Conservation (phyloP, 2,888 invertebrate genomes). For the Ectemnius cavifrons region DNA sequence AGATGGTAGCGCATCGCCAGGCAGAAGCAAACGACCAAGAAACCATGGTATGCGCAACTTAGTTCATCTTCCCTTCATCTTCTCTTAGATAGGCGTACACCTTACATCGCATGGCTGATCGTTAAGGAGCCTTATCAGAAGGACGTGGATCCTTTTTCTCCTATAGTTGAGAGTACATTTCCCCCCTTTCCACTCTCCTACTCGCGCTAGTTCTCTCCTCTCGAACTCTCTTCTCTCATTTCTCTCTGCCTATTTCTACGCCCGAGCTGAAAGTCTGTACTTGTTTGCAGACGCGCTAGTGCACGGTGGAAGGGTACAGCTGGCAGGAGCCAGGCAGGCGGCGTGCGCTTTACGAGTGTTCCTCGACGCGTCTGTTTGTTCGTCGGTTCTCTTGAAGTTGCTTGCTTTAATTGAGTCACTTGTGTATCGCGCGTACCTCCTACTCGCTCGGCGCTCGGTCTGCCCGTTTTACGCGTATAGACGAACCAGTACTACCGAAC, state of each 20-base stretch:
- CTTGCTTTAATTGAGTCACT: slow-evolving; percentile 67
- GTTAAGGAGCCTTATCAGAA: slow-evolving; percentile 3
- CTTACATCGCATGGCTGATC: background rate
- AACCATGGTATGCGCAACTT: too few species aligned
- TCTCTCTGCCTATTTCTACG: slow-evolving; percentile 5
- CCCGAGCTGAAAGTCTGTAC: slow-evolving; percentile 6
- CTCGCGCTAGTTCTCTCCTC: background rate
- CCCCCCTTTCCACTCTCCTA: background rate
- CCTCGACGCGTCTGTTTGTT: slow-evolving; percentile 52
- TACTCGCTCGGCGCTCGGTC: slow-evolving; percentile 16
- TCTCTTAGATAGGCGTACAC: background rate
- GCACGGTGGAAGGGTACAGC: background rate
- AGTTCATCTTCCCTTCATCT: background rate
- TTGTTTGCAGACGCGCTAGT: slow-evolving; percentile 32
- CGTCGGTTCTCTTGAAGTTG: slow-evolving; percentile 61
- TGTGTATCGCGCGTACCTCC: slow-evolving; percentile 56
- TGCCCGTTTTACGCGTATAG: too few species aligned
- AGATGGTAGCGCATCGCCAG: too few species aligned
- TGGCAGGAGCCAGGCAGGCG: slow-evolving; percentile 3
- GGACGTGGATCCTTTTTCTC: background rate
- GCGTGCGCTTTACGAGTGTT: slow-evolving; percentile 39
- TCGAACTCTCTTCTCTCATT: background rate
- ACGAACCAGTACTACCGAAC: slow-evolving; percentile 13
- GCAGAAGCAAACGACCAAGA: too few species aligned
- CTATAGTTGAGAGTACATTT: background rate